Percentiles rank a stretch among this genome's conserved stretches.
Evolutionary conservation across 2,113 vertebrate genomes (phyloP).

Genomic region (Hepsetus odoe): DNA sequence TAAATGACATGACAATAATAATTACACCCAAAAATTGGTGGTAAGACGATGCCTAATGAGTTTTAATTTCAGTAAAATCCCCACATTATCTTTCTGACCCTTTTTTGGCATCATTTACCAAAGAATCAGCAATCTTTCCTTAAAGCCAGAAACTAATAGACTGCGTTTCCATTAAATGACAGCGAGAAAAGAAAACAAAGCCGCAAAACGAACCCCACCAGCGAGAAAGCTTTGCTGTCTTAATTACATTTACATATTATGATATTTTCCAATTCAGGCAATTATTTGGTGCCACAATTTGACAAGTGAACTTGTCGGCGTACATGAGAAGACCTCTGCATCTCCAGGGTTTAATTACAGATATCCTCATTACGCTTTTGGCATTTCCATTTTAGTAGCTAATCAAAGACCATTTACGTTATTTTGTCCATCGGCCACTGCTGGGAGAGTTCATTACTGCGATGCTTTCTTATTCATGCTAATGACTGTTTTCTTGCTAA

Average conservation of each 20-base stretch:
- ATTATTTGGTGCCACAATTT: constrained; percentile 17
- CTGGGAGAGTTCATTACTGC: constrained; percentile 9
- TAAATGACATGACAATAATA: too few relatives aligned
- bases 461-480: background rate
- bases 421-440: constrained; percentile 1
- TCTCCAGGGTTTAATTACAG: constrained; percentile 2
- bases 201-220: background rate
- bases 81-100: too few relatives aligned
- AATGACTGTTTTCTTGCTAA: background rate
- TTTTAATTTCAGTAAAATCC: too few relatives aligned
- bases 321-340: constrained; percentile 11
- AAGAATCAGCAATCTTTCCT: too few relatives aligned
- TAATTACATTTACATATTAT: constrained; percentile 34
- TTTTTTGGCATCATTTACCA: too few relatives aligned
- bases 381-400: constrained; percentile 28
- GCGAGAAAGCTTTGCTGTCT: constrained; percentile 3
- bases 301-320: constrained; percentile 7
- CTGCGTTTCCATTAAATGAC: too few relatives aligned
- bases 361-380: background rate
- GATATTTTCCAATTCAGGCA: constrained; percentile 2
- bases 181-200: background rate
- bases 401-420: constrained; percentile 17
- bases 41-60: too few relatives aligned
- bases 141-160: too few relatives aligned
- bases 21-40: too few relatives aligned